Evolutionary conservation across 2,888 invertebrate genomes (phyloP).

Genomic region (Drosophila subquinaria): DNA sequence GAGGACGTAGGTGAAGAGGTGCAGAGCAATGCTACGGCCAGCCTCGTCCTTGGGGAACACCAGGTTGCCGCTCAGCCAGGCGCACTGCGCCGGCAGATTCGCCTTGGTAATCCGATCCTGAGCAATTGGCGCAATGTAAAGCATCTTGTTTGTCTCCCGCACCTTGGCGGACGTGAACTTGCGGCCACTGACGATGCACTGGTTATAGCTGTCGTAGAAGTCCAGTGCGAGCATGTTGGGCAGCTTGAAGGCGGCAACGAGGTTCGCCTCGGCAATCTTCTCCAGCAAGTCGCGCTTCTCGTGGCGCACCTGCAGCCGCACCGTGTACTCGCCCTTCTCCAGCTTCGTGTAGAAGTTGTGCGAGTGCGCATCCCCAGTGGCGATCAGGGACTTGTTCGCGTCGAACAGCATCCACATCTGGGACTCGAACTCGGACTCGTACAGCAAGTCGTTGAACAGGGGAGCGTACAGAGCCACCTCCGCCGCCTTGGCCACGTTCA

Average conservation of each 20-base stretch:
- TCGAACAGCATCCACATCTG: constrained; percentile 99
- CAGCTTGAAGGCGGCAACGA: constrained; percentile 92
- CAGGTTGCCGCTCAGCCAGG: constrained; percentile 92
- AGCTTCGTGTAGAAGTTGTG: constrained; percentile 91
- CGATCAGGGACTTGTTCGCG: constrained; percentile 93
- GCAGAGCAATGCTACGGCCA: constrained; percentile 91
- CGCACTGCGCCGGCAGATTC: constrained; percentile 84
- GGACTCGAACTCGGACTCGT: constrained; percentile 98
- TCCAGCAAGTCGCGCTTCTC: constrained; percentile 94
- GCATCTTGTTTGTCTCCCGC: constrained; percentile 87
- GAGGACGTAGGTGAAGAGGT: constrained; percentile 90
- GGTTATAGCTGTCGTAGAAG: constrained; percentile 88
- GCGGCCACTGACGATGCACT: constrained; percentile 88
- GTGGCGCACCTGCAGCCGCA: constrained; percentile 95
- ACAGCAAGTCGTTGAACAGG: constrained; percentile 93
- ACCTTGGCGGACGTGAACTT: constrained; percentile 88
- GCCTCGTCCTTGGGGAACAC: constrained; percentile 94
- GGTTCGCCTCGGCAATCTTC: constrained; percentile 91
- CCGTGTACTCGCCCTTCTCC: constrained; percentile 97
- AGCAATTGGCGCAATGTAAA: constrained; percentile 92
- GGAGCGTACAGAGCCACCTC: constrained; percentile 93
- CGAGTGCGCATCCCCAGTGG: constrained; percentile 96
- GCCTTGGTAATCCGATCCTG: constrained; percentile 91
- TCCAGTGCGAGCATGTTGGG: constrained; percentile 90
- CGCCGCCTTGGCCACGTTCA: constrained; percentile 92